phyloP scores from a whole-genome alignment of 2,888 invertebrate genomes.

The Chrysopilus asiliformis region DNA sequence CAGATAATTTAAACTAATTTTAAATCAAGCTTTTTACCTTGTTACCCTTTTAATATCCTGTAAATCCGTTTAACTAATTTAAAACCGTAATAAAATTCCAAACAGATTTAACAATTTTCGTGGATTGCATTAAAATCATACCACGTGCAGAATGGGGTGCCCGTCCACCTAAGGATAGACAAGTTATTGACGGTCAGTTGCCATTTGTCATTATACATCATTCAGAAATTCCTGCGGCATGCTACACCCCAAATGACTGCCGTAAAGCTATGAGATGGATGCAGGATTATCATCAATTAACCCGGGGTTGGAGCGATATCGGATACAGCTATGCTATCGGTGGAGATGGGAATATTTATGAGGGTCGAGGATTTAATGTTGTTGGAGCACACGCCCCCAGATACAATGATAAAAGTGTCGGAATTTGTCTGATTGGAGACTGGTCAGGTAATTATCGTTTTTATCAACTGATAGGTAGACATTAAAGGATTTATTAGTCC shows the following conservation, averaged over 20 bases:
- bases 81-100: too few relatives aligned
- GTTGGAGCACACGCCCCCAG: conserved; percentile 56
- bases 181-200: conserved; percentile 41
- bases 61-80: too few relatives aligned
- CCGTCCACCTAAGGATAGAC: conserved; percentile 33
- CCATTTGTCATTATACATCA: conserved; percentile 58
- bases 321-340: conserved; percentile 61
- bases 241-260: conserved; percentile 42
- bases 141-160: conserved; percentile 47
- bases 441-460: conserved; percentile 26
- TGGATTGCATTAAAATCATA: too few relatives aligned
- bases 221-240: conserved; percentile 48
- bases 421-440: conserved; percentile 52
- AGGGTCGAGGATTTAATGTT: conserved; percentile 54
- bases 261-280: conserved; percentile 45
- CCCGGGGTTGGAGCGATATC: conserved; percentile 51
- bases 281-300: conserved; percentile 48
- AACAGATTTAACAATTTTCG: too few relatives aligned
- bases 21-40: too few relatives aligned
- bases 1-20: too few relatives aligned
- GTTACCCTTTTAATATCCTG: too few relatives aligned
- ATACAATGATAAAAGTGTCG: conserved; percentile 53
- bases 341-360: conserved; percentile 55
- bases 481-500: too few relatives aligned
- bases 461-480: too few relatives aligned